A percentile compares a stretch with the other conserved stretches of the same genome.
Evolutionary conservation across 2,888 invertebrate genomes (phyloP).

Genomic region (Lissocephala sabroskyi): DNA sequence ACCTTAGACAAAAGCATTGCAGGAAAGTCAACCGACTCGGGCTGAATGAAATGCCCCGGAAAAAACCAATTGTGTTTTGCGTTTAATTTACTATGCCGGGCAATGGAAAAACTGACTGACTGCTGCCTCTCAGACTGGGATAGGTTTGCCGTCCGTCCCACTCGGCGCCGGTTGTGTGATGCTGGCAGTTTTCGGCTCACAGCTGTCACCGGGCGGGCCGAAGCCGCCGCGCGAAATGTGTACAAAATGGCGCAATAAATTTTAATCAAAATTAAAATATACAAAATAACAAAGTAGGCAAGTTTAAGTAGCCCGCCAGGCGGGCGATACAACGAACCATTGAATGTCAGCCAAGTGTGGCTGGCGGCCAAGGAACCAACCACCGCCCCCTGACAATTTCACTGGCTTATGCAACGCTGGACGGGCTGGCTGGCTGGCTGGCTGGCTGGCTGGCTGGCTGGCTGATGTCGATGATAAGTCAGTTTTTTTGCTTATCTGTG

Average conservation of each 20-base stretch:
- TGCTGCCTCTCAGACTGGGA: conserved; percentile 4
- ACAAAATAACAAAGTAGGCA: conserved; percentile 46
- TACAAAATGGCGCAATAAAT: conserved; percentile 58
- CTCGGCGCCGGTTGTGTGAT: no score
- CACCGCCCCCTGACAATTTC: no score
- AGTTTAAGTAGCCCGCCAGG: conserved; percentile 45
- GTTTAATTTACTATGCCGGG: conserved; percentile 64
- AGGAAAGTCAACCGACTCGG: conserved; percentile 35
- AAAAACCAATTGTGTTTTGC: conserved; percentile 72
- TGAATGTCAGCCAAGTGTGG: no score
- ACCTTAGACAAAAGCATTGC: conserved; percentile 44
- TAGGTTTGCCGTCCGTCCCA: no score
- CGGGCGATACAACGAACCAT: no score
- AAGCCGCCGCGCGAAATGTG: conserved; percentile 10
- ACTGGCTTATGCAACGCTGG: no score
- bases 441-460: no score
- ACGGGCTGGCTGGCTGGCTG: no score
- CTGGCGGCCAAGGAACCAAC: no score
- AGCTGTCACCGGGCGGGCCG: neutral
- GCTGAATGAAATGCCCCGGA: conserved; percentile 70
- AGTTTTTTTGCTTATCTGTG: no score
- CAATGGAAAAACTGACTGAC: conserved; percentile 22
- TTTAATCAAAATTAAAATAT: conserved; percentile 65
- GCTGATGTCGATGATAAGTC: no score
- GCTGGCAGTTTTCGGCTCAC: no score